phyloP scores from a whole-genome alignment of 2,888 invertebrate species.

The Dryomyza anilis region DNA sequence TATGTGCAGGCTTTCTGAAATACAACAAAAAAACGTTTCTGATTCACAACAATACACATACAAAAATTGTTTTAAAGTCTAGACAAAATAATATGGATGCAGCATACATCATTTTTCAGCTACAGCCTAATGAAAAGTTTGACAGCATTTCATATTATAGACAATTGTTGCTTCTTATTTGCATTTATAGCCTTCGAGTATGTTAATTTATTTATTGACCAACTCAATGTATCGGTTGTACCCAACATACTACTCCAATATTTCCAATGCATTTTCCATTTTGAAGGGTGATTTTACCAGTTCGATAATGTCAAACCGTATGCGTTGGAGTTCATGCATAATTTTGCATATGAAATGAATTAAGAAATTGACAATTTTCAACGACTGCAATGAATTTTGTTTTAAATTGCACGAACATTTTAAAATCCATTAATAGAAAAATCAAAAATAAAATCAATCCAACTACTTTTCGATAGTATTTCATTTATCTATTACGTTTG shows the following conservation, averaged over 20 bases:
- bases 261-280: background rate
- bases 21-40: no score
- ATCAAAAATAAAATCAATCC: no score
- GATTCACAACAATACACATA: no score
- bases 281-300: background rate
- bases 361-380: conserved; percentile 51
- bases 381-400: conserved; percentile 33
- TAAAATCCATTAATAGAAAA: no score
- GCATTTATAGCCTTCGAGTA: background rate
- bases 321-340: conserved; percentile 45
- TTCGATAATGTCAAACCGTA: background rate
- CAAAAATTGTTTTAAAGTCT: background rate
- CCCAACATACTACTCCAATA: background rate
- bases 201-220: conserved; percentile 13
- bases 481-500: background rate
- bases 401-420: background rate
- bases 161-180: background rate
- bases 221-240: background rate
- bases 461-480: background rate
- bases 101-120: no score
- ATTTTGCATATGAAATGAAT: conserved; percentile 54
- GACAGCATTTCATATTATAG: no score
- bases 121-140: no score
- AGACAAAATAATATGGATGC: no score
- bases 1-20: no score